These are phyloP conservation scores for Apostichopus leukothele DNA, from an alignment of 53 echinoderm and acorn worm genomes.

Conservation along the genomic window DNA sequence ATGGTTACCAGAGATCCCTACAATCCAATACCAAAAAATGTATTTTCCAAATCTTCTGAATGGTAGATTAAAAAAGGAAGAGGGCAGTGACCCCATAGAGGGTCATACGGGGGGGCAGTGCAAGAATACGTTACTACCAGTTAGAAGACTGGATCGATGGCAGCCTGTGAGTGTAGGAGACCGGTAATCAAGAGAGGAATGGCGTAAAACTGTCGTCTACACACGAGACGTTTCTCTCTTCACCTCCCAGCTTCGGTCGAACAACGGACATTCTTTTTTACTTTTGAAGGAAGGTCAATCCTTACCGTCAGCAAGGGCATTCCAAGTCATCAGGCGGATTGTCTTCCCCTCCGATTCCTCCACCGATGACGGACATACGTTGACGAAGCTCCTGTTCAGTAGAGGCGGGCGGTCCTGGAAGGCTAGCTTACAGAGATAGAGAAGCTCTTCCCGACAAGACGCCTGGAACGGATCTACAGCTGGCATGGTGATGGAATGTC, in stretches of 20 bases:
- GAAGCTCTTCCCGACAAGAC: slow-evolving; percentile 57
- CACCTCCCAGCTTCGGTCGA: neutral
- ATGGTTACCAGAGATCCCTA: no score
- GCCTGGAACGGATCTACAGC: slow-evolving; percentile 41
- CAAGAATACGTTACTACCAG: no score
- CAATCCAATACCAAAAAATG: no score
- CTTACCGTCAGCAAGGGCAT: slow-evolving; percentile 88
- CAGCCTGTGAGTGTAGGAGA: no score
- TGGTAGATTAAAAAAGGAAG: no score
- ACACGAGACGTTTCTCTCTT: no score
- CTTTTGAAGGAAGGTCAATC: neutral
- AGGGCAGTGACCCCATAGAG: no score
- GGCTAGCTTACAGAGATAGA: slow-evolving; percentile 66
- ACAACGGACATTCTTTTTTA: neutral
- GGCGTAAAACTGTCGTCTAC: no score
- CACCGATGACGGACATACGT: slow-evolving; percentile 7
- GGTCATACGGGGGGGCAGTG: no score
- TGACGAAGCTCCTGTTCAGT: slow-evolving; percentile 62
- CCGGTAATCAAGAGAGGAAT: neutral
- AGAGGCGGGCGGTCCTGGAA: slow-evolving; percentile 55
- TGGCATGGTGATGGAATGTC: slow-evolving; percentile 3
- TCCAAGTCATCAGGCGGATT: slow-evolving; percentile 87
- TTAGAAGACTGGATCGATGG: no score
- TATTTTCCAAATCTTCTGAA: no score
- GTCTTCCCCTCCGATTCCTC: neutral